These are phyloP conservation scores for Lamellibrachia satsuma DNA, from an alignment of 2,888 invertebrate species.

Conservation along the genomic window DNA sequence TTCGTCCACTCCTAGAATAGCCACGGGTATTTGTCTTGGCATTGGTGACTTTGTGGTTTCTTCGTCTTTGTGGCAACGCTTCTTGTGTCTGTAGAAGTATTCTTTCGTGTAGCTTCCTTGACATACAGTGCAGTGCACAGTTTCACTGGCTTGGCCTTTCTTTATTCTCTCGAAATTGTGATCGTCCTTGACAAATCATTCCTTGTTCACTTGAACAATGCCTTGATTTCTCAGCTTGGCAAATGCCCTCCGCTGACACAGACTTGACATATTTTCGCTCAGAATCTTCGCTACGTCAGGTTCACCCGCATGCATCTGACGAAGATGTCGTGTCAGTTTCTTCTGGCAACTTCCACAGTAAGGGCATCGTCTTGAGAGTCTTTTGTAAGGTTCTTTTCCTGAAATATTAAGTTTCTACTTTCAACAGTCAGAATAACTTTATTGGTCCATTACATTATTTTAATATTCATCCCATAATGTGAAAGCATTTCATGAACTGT, in stretches of 20 bases:
- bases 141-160: neutral
- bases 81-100: neutral
- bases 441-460: no score
- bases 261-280: neutral
- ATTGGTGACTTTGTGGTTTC: neutral
- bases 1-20: neutral
- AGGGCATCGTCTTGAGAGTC: neutral
- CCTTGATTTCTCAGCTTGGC: neutral
- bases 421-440: no score
- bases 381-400: no score
- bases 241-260: constrained; percentile 8
- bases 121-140: neutral
- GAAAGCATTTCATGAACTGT: no score
- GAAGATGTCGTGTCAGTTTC: constrained; percentile 17
- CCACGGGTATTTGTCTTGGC: neutral
- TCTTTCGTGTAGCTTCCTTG: neutral
- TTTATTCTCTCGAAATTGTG: neutral
- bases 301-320: neutral
- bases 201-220: constrained; percentile 7
- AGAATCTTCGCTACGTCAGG: neutral
- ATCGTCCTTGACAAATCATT: neutral
- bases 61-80: neutral
- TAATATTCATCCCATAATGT: no score
- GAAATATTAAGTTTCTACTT: no score
- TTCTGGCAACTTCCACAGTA: neutral